phyloP scores from a whole-genome alignment of 2,797 vertebrate genomes.

The Pangasius mekongensis region DNA sequence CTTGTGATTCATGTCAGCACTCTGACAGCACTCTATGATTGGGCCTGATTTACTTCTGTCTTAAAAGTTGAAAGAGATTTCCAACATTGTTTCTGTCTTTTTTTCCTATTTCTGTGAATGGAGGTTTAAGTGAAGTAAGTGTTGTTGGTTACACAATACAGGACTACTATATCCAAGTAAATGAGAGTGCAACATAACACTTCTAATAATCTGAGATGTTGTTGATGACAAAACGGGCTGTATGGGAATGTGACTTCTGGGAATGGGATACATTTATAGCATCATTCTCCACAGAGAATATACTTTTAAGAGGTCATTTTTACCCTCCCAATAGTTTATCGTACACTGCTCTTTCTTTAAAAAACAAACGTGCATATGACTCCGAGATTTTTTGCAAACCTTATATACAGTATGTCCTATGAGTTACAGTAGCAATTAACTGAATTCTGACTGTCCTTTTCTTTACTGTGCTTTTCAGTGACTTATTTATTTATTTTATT shows the following conservation, averaged over 20 bases:
- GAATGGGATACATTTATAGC: slow-evolving; percentile 5
- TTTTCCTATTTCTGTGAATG: not conserved
- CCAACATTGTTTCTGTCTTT: not conserved
- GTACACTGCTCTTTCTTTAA: not conserved
- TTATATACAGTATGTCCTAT: not conserved
- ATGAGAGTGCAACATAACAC: slow-evolving; percentile 13
- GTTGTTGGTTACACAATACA: not conserved
- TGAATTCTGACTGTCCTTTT: not conserved
- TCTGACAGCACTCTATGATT: not conserved
- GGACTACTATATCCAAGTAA: not conserved
- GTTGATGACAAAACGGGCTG: not conserved
- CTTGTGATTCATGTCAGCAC: not conserved
- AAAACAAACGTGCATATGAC: not conserved
- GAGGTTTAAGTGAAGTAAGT: not conserved
- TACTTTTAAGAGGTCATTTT: too few relatives aligned
- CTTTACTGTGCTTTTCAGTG: not conserved
- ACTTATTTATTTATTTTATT: not conserved
- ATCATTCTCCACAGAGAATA: not conserved
- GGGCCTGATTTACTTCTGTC: not conserved
- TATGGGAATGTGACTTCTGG: not conserved
- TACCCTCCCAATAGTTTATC: not conserved
- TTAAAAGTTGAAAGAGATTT: not conserved
- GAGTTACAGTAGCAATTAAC: slow-evolving; percentile 13
- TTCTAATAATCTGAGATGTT: slow-evolving; percentile 10
- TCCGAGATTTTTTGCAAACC: not conserved